Evolutionary conservation across 2,888 invertebrate genomes (phyloP).

Genomic region (Danaus chrysippus): DNA sequence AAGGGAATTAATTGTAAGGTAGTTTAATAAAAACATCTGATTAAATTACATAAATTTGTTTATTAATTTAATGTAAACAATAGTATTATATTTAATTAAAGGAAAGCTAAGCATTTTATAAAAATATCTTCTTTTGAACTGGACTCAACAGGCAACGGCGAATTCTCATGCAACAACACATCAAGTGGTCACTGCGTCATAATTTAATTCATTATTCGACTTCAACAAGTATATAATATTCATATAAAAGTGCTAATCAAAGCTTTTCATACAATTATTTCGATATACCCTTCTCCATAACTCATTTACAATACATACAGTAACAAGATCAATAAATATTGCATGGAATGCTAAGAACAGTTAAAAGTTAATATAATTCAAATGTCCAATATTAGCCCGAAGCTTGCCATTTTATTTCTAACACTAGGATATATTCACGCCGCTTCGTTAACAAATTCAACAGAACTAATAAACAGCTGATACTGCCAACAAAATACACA

Average conservation of each 20-base stretch:
- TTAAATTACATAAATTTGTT: slow-evolving; percentile 72
- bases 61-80: slow-evolving; percentile 73
- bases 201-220: slow-evolving; percentile 33
- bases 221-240: slow-evolving; percentile 41
- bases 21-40: slow-evolving; percentile 27
- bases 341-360: slow-evolving; percentile 51
- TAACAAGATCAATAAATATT: slow-evolving; percentile 28
- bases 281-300: slow-evolving; percentile 12
- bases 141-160: slow-evolving; percentile 63
- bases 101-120: slow-evolving; percentile 78
- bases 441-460: slow-evolving; percentile 14
- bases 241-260: slow-evolving; percentile 41
- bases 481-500: neutral
- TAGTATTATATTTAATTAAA: slow-evolving; percentile 65
- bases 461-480: neutral
- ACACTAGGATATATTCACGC: slow-evolving; percentile 25
- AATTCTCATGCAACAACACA: slow-evolving; percentile 42
- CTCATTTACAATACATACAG: slow-evolving; percentile 27
- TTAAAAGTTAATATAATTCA: slow-evolving; percentile 32
- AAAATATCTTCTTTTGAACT: slow-evolving; percentile 69
- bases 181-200: slow-evolving; percentile 28
- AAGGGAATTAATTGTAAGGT: neutral
- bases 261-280: slow-evolving; percentile 30
- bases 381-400: slow-evolving; percentile 34
- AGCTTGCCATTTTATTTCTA: slow-evolving; percentile 35